Evolutionary conservation across 2,113 vertebrate species (phyloP), one percentile per base, ranked within the genome.

Genomic region (Glareola pratincola): DNA sequence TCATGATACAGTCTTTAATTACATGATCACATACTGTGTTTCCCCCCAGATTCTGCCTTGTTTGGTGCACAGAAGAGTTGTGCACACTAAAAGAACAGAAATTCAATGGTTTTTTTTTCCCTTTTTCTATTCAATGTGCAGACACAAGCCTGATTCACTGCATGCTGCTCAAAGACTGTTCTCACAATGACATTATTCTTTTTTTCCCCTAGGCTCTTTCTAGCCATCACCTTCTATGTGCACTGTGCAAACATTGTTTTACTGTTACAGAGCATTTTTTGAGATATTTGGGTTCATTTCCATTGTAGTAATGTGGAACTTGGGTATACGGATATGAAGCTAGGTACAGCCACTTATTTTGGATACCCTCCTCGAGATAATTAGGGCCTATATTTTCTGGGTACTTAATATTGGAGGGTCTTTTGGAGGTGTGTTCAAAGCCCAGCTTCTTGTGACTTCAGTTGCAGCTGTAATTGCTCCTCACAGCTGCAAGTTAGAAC

Each of bases 1-100:
- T 85, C 57, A 48, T 1, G 15, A 57, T 69, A 64, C 14, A 73
- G 80, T 92, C 83, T 87, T 95, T 91, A 96, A 89, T 94, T 94
- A 87, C 80, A 57, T 19, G 77, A 92, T 68, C 80, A 45, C 64
- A 62, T 59, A 82, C 91, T 87, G 80, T 5, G 36, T 71, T 86
- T 59, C 37, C 54, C 76, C 39, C 43, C 1, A 4, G 59, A 81
- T 91, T 85, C 80, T 81, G 51, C 43, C 72, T 84, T 63, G 60
- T 84, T 95, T 59, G 43, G 68, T 71, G 56, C 39, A 47, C 47
- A 48, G 64, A 63, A 32, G 47, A 81, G 72, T 32, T 83, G 22
- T 84, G 21, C 39, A n/a, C 34, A 21, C 56, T 78, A 66, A 83
- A 90, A 80, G 72, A 87, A 39, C 41, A 78, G 43, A 41, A 88